These are phyloP conservation scores for Tinamus major DNA, from an alignment of 2,797 vertebrate genomes.

Conservation along the genomic window DNA sequence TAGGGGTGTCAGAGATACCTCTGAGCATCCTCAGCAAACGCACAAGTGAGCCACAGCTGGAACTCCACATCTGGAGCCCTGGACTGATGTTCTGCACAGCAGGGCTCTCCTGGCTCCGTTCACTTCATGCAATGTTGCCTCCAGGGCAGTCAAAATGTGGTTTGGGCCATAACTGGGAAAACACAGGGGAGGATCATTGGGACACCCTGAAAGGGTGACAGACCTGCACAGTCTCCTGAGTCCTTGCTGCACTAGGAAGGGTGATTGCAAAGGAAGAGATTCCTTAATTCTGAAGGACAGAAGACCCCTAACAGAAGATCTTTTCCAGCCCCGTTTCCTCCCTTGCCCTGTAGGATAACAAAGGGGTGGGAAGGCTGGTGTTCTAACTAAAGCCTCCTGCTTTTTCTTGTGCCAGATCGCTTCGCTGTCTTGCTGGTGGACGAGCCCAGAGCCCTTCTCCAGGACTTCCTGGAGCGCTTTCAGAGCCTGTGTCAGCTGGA, in stretches of 20 bases:
- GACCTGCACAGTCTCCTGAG: neutral
- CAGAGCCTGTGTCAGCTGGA: slow-evolving; percentile 88
- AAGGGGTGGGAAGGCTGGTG: neutral
- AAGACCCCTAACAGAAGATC: rapidly evolving
- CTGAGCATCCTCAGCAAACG: neutral
- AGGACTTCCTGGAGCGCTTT: slow-evolving; percentile 89
- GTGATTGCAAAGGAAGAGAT: neutral
- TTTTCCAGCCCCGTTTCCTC: neutral
- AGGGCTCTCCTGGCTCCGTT: neutral
- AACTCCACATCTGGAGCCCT: neutral
- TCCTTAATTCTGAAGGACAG: neutral
- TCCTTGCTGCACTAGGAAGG: rapidly evolving
- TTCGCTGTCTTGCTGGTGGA: slow-evolving; percentile 88
- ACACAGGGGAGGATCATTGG: neutral
- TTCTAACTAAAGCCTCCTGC: neutral
- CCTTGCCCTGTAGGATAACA: rapidly evolving
- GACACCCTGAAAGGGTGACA: neutral
- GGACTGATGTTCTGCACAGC: neutral
- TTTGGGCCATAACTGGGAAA: neutral
- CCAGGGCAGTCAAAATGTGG: neutral
- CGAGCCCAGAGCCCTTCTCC: slow-evolving; percentile 86
- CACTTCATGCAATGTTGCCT: neutral
- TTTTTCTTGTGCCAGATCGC: slow-evolving; percentile 80
- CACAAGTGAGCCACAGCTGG: neutral
- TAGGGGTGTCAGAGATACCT: rapidly evolving